Evolutionary conservation across 2,888 invertebrate genomes (phyloP).

Genomic region (Hypselothyrea guttata): DNA sequence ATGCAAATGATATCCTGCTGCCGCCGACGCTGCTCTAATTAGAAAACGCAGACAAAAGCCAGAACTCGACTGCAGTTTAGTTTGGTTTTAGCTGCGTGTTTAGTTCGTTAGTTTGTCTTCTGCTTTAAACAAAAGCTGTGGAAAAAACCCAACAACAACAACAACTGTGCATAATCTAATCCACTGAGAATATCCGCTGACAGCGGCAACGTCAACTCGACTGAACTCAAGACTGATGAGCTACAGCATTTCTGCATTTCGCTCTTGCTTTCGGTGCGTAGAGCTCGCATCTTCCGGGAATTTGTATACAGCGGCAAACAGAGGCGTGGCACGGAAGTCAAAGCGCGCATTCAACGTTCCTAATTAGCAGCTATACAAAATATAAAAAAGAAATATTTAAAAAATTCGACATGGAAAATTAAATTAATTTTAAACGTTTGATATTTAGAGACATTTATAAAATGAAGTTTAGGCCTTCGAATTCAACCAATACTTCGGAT

Average conservation of each 20-base stretch:
- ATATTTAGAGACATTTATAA: too few relatives aligned
- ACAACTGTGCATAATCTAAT: conserved; percentile 42
- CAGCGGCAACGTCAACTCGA: conserved; percentile 15
- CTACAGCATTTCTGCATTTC: conserved; percentile 52
- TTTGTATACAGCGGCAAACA: not conserved
- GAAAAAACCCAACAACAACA: too few relatives aligned
- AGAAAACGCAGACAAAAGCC: conserved; percentile 20
- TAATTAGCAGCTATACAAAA: too few relatives aligned
- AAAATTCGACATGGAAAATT: too few relatives aligned
- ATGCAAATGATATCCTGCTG: conserved; percentile 61
- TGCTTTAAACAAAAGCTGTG: conserved; percentile 30
- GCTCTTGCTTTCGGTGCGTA: conserved; percentile 1
- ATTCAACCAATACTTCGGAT: too few relatives aligned
- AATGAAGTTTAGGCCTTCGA: too few relatives aligned
- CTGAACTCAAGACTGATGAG: conserved; percentile 49
- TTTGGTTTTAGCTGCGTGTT: conserved; percentile 1
- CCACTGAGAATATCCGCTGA: conserved; percentile 45
- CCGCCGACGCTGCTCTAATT: conserved; percentile 39
- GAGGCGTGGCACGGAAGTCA: not conserved
- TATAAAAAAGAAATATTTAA: too few relatives aligned
- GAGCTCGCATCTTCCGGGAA: conserved; percentile 3
- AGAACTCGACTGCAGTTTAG: not conserved
- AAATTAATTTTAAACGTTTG: too few relatives aligned
- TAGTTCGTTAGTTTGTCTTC: conserved; percentile 41
- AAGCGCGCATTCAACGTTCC: not conserved